Evolutionary conservation across 2,888 invertebrate genomes (phyloP).

Genomic region (Pandemis cinnamomeana): DNA sequence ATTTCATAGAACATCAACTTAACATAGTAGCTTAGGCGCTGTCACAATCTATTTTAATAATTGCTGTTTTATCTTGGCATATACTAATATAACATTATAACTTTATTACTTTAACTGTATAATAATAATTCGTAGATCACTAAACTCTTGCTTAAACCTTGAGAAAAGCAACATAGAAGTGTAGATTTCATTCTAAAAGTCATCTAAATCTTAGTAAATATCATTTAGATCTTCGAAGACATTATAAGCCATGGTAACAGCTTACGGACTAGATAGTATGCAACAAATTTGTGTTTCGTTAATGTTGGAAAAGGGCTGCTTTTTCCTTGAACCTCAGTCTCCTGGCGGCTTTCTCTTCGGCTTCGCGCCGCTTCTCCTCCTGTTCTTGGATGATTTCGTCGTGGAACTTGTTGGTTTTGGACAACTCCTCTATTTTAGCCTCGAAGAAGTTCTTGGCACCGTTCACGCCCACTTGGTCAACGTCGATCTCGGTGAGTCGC

Average conservation of each 20-base stretch:
- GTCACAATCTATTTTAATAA: constrained; percentile 16
- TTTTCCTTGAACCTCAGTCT: constrained; percentile 95
- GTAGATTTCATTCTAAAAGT: constrained; percentile 35
- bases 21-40: constrained; percentile 23
- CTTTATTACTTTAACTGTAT: constrained; percentile 9
- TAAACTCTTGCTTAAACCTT: constrained; percentile 25
- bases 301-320: constrained; percentile 90
- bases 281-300: constrained; percentile 53
- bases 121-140: constrained; percentile 12
- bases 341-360: constrained; percentile 92
- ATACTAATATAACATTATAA: constrained; percentile 22
- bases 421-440: constrained; percentile 96
- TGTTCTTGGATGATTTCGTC: constrained; percentile 96
- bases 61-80: constrained; percentile 19
- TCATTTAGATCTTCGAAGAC: constrained; percentile 31
- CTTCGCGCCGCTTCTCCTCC: constrained; percentile 92
- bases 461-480: constrained; percentile 96
- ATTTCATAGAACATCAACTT: constrained; percentile 32
- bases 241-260: constrained; percentile 76
- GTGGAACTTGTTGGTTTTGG: constrained; percentile 94
- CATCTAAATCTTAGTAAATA: constrained; percentile 36
- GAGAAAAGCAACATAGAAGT: constrained; percentile 34
- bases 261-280: constrained; percentile 77
- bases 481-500: constrained; percentile 94
- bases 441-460: constrained; percentile 98